A percentile compares a stretch with the other conserved stretches of the same genome.
Evolutionary conservation across 2,888 invertebrate genomes (phyloP).

Genomic region (Ophion ellenae): DNA sequence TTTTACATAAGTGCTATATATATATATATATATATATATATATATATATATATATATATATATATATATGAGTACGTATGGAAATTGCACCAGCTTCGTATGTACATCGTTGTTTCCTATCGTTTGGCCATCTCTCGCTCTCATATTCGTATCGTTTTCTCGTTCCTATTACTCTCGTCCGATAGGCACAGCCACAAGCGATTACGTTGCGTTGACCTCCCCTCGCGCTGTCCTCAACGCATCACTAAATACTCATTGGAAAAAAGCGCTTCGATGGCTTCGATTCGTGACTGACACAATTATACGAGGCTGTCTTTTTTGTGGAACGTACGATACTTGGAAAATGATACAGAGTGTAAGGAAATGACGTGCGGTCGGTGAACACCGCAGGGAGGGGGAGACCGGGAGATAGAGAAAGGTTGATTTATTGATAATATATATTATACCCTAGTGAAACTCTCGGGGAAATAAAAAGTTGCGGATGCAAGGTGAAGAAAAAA

Average conservation of each 20-base stretch:
- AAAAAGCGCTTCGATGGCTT: neutral
- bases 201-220: neutral
- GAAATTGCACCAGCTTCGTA: conserved; percentile 20
- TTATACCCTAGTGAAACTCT: no score
- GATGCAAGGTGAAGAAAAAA: no score
- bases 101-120: neutral
- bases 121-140: conserved; percentile 3
- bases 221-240: neutral
- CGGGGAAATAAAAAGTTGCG: no score
- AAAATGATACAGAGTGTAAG: neutral
- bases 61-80: no score
- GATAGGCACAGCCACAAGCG: neutral
- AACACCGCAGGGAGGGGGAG: no score
- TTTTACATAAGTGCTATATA: conserved; percentile 30
- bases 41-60: no score
- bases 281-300: neutral
- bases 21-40: neutral
- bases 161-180: neutral
- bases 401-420: no score
- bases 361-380: no score
- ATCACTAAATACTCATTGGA: neutral
- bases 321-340: neutral
- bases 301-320: neutral
- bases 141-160: conserved; percentile 2
- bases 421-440: no score